These are phyloP conservation scores for Gouania willdenowi DNA, from an alignment of 2,797 vertebrate species.

Conservation along the genomic window DNA sequence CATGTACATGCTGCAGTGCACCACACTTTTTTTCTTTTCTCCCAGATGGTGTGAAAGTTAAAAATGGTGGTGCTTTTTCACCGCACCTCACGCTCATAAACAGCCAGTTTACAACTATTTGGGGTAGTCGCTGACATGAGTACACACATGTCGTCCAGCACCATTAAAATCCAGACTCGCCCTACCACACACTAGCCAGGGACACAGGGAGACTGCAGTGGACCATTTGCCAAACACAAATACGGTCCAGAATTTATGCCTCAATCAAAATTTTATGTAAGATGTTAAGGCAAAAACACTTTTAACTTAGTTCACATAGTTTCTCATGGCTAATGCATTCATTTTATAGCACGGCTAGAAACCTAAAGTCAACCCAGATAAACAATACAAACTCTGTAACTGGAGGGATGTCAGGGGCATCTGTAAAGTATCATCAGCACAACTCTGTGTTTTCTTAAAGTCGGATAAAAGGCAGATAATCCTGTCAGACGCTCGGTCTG, in stretches of 20 bases:
- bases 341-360: slow-evolving; percentile 19
- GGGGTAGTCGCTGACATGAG: slow-evolving; percentile 65
- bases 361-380: slow-evolving; percentile 7
- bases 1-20: slow-evolving; percentile 7
- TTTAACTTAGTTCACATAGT: too few species aligned
- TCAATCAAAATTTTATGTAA: slow-evolving; percentile 36
- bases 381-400: slow-evolving; percentile 7
- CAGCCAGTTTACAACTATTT: slow-evolving; percentile 73
- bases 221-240: slow-evolving; percentile 36
- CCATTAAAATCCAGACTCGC: slow-evolving; percentile 65
- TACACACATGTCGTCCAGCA: slow-evolving; percentile 62
- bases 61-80: slow-evolving; percentile 49
- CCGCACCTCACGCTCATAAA: slow-evolving; percentile 64
- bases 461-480: slow-evolving; percentile 48
- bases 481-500: slow-evolving; percentile 37
- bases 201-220: slow-evolving; percentile 10
- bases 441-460: slow-evolving; percentile 37
- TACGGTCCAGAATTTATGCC: slow-evolving; percentile 22
- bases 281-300: too few species aligned
- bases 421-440: slow-evolving; percentile 30
- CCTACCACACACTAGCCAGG: slow-evolving; percentile 46
- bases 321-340: too few species aligned
- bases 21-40: slow-evolving; percentile 6
- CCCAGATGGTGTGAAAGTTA: slow-evolving; percentile 62
- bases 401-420: slow-evolving; percentile 14